Percentiles rank a stretch among this genome's conserved stretches.
phyloP scores from a whole-genome alignment of 2,888 invertebrate species.

The Amiota minor region DNA sequence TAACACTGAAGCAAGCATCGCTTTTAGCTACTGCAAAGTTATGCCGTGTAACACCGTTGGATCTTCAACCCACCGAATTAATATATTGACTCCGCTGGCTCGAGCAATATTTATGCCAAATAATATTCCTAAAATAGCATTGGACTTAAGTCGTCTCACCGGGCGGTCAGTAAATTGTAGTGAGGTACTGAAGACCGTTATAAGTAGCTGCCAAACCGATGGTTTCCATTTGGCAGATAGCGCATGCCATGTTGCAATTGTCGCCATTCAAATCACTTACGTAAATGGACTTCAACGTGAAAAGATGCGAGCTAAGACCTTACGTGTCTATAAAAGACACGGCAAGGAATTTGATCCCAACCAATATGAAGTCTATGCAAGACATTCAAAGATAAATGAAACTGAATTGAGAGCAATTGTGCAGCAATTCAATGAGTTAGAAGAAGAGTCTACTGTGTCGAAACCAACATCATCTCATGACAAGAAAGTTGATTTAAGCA shows the following conservation, averaged over 20 bases:
- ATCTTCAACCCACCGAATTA: conserved; percentile 38
- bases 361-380: conserved; percentile 42
- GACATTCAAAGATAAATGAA: conserved; percentile 40
- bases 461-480: background rate
- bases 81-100: conserved; percentile 51
- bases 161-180: conserved; percentile 20
- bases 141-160: background rate
- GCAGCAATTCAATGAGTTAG: background rate
- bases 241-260: conserved; percentile 48
- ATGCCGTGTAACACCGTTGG: conserved; percentile 36
- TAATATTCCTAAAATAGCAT: conserved; percentile 45
- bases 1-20: conserved; percentile 52
- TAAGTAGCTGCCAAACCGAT: conserved; percentile 56
- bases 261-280: conserved; percentile 45
- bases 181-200: conserved; percentile 46
- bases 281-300: conserved; percentile 26
- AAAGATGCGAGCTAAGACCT: conserved; percentile 38
- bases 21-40: conserved; percentile 45
- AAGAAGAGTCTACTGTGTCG: background rate
- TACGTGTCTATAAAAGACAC: conserved; percentile 38
- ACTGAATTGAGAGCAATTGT: background rate
- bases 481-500: background rate
- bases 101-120: conserved; percentile 45
- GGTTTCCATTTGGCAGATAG: conserved; percentile 51
- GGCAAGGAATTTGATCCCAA: conserved; percentile 42